These are phyloP conservation scores for Callionymus lyra DNA, from an alignment of 2,113 vertebrate genomes.

Conservation along the genomic window DNA sequence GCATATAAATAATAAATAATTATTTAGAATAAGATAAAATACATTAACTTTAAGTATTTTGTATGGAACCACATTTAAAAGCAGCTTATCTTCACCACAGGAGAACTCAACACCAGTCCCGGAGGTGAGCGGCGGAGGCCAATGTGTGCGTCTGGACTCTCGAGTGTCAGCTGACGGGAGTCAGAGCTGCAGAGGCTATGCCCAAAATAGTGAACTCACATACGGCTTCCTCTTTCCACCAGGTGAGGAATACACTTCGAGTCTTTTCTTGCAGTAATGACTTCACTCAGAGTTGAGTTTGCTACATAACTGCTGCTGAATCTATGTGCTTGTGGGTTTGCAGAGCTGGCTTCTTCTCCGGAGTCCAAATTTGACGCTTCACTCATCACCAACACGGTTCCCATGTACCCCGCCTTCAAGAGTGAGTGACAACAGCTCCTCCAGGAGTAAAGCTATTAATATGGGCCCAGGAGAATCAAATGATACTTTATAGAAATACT, in stretches of 20 bases:
- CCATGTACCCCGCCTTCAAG: conserved; percentile 93
- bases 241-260: too few relatives aligned
- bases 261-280: neutral
- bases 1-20: too few relatives aligned
- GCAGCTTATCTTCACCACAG: conserved; percentile 50
- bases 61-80: too few relatives aligned
- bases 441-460: too few relatives aligned
- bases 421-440: conserved; percentile 84
- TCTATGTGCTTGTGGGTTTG: conserved; percentile 12
- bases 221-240: conserved; percentile 87
- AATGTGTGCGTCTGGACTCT: conserved; percentile 77
- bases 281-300: neutral
- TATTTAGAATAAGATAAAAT: too few relatives aligned
- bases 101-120: conserved; percentile 70
- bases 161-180: conserved; percentile 77
- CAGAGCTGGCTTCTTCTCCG: conserved; percentile 81
- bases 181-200: conserved; percentile 76
- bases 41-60: too few relatives aligned
- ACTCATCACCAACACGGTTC: conserved; percentile 88
- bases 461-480: too few relatives aligned
- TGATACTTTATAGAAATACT: too few relatives aligned
- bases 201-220: conserved; percentile 69
- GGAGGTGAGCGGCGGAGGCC: conserved; percentile 50
- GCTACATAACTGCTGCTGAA: neutral
- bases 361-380: conserved; percentile 84